Conservation (phyloP, 2,113 vertebrate species). For the Isurus oxyrinchus region DNA sequence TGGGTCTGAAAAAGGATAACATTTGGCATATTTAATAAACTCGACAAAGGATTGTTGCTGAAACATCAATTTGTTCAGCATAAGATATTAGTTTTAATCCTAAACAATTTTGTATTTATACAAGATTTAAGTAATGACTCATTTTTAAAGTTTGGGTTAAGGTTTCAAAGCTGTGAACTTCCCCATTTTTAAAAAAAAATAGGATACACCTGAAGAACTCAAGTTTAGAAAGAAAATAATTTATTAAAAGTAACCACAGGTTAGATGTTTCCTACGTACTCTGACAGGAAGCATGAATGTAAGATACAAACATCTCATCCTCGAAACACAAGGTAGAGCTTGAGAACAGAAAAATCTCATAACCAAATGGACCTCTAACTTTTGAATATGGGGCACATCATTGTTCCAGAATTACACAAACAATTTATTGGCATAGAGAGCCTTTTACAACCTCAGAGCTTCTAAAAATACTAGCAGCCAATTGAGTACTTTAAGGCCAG, state of each 20-base stretch:
- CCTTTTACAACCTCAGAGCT: not conserved
- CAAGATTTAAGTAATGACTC: not conserved
- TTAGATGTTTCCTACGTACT: not conserved
- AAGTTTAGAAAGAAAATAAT: not conserved
- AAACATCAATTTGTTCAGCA: not conserved
- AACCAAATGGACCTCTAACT: not conserved
- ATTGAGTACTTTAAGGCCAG: not conserved
- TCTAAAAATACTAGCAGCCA: not conserved
- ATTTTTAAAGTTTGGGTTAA: not conserved
- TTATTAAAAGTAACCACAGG: not conserved
- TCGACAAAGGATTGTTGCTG: not conserved
- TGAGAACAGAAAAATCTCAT: not conserved
- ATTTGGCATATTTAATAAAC: not conserved
- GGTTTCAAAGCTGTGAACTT: not conserved
- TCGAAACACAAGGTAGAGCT: not conserved
- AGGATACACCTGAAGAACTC: not conserved
- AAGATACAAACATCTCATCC: not conserved
- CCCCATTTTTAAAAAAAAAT: not conserved
- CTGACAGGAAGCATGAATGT: not conserved
- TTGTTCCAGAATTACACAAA: not conserved
- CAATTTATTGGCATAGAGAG: not conserved
- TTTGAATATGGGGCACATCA: not conserved
- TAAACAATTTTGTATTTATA: not conserved
- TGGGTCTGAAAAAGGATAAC: constrained; percentile 54
- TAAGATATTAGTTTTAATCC: not conserved